Conservation (phyloP, 2,888 invertebrate species). For the Hirtodrosophila histrioides region DNA sequence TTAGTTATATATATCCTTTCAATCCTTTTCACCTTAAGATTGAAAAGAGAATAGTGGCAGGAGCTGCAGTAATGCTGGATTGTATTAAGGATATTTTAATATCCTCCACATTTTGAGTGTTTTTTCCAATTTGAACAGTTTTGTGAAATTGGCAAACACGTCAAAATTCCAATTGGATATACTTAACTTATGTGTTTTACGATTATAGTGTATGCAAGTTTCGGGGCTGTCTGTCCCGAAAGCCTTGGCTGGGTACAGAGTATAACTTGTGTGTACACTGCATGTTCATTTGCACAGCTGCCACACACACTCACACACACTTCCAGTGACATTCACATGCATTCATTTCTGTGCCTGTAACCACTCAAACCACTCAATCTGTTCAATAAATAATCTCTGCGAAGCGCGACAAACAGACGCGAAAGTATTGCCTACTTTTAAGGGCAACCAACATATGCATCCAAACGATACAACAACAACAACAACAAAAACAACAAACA, state of each 20-base stretch:
- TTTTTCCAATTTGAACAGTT: no score
- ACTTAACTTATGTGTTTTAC: not conserved
- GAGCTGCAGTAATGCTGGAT: no score
- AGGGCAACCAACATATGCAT: constrained; percentile 17
- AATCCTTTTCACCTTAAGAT: no score
- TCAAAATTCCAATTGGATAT: no score
- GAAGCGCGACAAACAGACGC: constrained; percentile 47
- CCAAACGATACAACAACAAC: not conserved
- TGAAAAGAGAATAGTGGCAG: no score
- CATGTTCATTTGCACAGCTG: constrained; percentile 34
- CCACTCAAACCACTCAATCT: constrained; percentile 54
- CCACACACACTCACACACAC: constrained; percentile 15
- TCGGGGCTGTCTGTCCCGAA: not conserved
- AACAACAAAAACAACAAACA: constrained; percentile 3
- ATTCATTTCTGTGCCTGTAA: constrained; percentile 54
- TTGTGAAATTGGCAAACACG: no score
- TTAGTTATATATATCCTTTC: no score
- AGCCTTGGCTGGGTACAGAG: not conserved
- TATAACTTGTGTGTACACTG: constrained; percentile 28
- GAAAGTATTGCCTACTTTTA: constrained; percentile 62
- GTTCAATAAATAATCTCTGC: constrained; percentile 6
- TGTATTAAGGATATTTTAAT: no score
- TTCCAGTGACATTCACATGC: constrained; percentile 20
- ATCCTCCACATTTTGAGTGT: no score
- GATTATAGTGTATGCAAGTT: not conserved